phyloP scores from a whole-genome alignment of 1,140 invertebrate species.

The Gonioctena quinquepunctata region DNA sequence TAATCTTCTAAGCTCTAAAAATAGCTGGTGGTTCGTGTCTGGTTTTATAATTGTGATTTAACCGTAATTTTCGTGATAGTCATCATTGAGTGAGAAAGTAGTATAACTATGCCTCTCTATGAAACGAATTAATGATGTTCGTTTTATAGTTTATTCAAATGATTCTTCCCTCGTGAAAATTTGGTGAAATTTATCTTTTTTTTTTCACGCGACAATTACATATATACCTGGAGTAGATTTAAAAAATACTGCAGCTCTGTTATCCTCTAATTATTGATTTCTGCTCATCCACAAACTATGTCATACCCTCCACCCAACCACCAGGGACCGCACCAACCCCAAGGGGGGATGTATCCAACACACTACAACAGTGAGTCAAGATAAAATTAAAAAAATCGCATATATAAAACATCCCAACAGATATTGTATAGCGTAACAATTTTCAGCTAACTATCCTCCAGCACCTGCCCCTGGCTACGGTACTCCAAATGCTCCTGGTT shows the following conservation, averaged over 20 bases:
- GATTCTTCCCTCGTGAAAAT: too few species aligned
- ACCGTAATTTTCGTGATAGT: background rate
- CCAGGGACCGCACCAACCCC: background rate
- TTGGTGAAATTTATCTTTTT: too few species aligned
- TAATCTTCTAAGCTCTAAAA: background rate
- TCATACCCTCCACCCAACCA: conserved; percentile 11
- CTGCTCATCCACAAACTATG: background rate
- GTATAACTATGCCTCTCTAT: too few species aligned
- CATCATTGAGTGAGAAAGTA: background rate
- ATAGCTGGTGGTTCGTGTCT: background rate
- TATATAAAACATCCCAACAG: background rate
- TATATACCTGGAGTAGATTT: too few species aligned
- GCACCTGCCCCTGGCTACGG: background rate
- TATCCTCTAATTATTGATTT: background rate
- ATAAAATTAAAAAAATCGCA: background rate
- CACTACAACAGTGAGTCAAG: conserved; percentile 4
- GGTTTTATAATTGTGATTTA: background rate
- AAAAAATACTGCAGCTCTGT: too few species aligned
- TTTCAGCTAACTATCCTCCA: background rate
- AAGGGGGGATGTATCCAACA: background rate
- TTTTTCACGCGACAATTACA: too few species aligned
- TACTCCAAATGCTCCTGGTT: conserved; percentile 6
- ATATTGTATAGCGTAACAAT: too few species aligned
- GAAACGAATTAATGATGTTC: too few species aligned
- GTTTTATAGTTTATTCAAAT: too few species aligned